phyloP scores from a whole-genome alignment of 37 sponge, comb jelly and placozoan species.

The Ephydatia muelleri region DNA sequence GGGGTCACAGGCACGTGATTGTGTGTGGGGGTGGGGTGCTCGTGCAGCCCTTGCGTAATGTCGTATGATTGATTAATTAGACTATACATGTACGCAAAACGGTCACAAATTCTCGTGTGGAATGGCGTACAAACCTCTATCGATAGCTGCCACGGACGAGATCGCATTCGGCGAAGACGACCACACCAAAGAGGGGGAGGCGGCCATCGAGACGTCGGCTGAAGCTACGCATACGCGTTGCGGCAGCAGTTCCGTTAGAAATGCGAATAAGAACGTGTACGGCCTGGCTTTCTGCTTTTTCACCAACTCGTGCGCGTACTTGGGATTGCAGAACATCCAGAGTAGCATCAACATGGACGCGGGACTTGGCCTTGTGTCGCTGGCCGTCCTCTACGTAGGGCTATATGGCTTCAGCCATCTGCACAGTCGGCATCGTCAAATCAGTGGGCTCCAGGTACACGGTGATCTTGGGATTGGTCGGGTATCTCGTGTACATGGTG shows the following conservation, averaged over 20 bases:
- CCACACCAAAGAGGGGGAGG: neutral
- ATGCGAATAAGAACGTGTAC: slow-evolving; percentile 15
- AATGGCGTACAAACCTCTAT: neutral
- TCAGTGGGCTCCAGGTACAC: slow-evolving; percentile 11
- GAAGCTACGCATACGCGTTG: neutral
- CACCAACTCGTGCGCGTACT: neutral
- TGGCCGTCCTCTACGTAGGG: slow-evolving; percentile 31
- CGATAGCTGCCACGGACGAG: neutral
- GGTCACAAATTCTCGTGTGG: neutral
- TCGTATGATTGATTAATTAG: no score
- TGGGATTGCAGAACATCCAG: slow-evolving; percentile 36
- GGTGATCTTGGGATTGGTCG: neutral
- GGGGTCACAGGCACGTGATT: no score
- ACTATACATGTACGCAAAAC: no score
- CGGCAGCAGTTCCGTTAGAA: neutral
- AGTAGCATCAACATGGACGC: slow-evolving; percentile 18
- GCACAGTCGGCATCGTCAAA: neutral
- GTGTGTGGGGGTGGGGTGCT: no score
- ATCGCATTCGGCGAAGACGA: neutral
- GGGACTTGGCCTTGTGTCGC: slow-evolving; percentile 19
- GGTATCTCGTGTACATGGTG: neutral
- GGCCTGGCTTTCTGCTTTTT: neutral
- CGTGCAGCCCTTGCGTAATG: no score
- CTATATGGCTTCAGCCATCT: neutral
- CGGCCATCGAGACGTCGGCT: no score